phyloP scores from a whole-genome alignment of 1,140 invertebrate species.

The Eurosta solidaginis region DNA sequence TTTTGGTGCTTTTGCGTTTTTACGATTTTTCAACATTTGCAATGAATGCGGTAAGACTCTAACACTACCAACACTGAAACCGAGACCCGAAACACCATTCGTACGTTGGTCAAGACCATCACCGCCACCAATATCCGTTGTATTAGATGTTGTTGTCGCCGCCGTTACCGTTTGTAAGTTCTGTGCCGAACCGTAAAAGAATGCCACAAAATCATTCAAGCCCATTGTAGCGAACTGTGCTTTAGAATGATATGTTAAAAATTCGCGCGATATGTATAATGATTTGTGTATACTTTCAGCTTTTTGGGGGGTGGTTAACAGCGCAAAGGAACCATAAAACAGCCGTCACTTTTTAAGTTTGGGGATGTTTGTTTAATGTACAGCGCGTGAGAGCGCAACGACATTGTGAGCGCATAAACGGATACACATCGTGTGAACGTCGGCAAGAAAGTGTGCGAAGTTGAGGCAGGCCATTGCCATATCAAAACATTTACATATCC shows the following conservation, averaged over 20 bases:
- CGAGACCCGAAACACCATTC: constrained; percentile 19
- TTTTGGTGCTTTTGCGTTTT: constrained; percentile 53
- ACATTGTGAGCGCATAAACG: background rate
- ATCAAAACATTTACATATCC: background rate
- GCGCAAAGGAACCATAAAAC: background rate
- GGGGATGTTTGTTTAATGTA: background rate
- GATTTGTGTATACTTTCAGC: background rate
- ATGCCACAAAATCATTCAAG: constrained; percentile 55
- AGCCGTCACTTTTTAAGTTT: background rate
- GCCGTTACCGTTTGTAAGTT: constrained; percentile 43
- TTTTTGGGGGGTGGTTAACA: background rate
- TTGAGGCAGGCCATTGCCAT: constrained; percentile 17
- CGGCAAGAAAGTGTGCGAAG: background rate
- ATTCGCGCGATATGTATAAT: background rate
- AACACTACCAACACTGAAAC: background rate
- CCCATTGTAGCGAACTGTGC: constrained; percentile 42
- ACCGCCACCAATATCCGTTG: constrained; percentile 31
- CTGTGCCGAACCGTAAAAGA: constrained; percentile 56
- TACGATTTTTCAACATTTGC: constrained; percentile 59
- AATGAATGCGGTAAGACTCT: constrained; percentile 26
- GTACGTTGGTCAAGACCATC: background rate
- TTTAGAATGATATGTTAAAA: background rate
- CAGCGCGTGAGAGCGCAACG: background rate
- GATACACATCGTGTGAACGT: background rate
- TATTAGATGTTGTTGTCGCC: background rate